Evolutionary conservation across 2,888 invertebrate species (phyloP).

Genomic region (Mimas tiliae): DNA sequence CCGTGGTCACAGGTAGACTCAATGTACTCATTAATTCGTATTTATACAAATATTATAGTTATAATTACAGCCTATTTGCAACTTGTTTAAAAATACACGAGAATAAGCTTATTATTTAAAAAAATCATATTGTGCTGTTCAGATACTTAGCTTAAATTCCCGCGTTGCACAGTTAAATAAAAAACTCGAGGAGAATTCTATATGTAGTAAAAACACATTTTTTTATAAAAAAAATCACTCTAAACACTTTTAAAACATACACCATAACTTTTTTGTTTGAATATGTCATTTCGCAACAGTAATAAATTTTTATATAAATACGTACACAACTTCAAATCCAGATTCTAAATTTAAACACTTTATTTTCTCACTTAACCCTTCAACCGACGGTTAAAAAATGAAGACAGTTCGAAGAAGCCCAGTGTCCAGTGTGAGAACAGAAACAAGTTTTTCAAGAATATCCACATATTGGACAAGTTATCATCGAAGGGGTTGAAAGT

Average conservation of each 20-base stretch:
- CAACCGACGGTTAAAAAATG: conserved; percentile 45
- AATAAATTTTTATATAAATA: conserved; percentile 16
- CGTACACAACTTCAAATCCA: conserved; percentile 16
- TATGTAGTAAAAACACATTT: background rate
- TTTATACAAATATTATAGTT: too few relatives aligned
- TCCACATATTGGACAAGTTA: conserved; percentile 39
- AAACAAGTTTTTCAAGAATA: conserved; percentile 54
- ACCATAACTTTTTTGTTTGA: background rate
- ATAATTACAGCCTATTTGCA: too few relatives aligned
- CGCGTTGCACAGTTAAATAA: too few relatives aligned
- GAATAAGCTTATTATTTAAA: too few relatives aligned
- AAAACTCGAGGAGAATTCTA: too few relatives aligned
- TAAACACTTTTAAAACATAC: background rate
- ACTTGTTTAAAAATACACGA: too few relatives aligned
- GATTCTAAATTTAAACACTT: background rate
- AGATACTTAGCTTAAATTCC: too few relatives aligned
- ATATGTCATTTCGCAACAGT: conserved; percentile 3
- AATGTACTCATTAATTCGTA: too few relatives aligned
- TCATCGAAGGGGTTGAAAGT: conserved; percentile 43
- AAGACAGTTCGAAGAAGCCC: conserved; percentile 36
- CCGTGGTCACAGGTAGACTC: too few relatives aligned
- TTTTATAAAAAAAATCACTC: background rate
- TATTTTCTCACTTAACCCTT: conserved; percentile 38
- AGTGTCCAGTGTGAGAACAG: conserved; percentile 57
- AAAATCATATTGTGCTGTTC: too few relatives aligned